Base-by-base conservation (phyloP, 2,797 vertebrate species). In the Pangasius djambal region DNA sequence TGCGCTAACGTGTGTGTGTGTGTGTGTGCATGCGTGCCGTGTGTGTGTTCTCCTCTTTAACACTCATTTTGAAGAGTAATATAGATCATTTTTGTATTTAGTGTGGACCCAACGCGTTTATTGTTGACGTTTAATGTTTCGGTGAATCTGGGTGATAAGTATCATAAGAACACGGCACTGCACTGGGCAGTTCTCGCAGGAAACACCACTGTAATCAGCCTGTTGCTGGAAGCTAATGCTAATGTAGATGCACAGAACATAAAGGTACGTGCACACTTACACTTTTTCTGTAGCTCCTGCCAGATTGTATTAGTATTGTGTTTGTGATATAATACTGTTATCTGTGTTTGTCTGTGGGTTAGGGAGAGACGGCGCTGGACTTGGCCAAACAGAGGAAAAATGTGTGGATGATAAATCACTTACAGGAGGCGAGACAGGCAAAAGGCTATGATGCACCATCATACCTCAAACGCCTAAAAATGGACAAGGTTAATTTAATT, bases 311-410 rank as follows among this genome's bases (percentile, higher is more conserved):
- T 13, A 40, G 9, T 82, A 59, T 37, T 61, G 7, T 55, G 3
- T 31, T n/a, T 3, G 22, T 48, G 22, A 22, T 78, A 16, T 77
- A 50, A 52, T 52, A 20, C 31, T 4, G 0, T 61, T 44, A 25
- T 59, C 50, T 61, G 28, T 65, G 52, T 85, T 59, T 72, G 48
- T 86, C 50, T 55, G 28, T 87, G 16, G 59, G 25, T 48, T 89
- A 99, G 98, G 98, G 98, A 0, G 99, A 99, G 94, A 99, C 98
- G n/a, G 97, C 99, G 50, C 96, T 99, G 90, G 99, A 99, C 95
- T 96, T 99, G 15, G 98, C 99, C 94, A 99, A 99, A 93, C 99
- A 99, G 91, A 97, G 99, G 94, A 99, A 99, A 95, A 99, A 99
- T 0, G 97, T 98, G 85, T 99, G 99, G 99, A 99, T 99, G 98